A percentile compares a stretch with the other conserved stretches of the same genome.
phyloP scores from a whole-genome alignment of 1,140 invertebrate genomes.

The Cydia pomonella region DNA sequence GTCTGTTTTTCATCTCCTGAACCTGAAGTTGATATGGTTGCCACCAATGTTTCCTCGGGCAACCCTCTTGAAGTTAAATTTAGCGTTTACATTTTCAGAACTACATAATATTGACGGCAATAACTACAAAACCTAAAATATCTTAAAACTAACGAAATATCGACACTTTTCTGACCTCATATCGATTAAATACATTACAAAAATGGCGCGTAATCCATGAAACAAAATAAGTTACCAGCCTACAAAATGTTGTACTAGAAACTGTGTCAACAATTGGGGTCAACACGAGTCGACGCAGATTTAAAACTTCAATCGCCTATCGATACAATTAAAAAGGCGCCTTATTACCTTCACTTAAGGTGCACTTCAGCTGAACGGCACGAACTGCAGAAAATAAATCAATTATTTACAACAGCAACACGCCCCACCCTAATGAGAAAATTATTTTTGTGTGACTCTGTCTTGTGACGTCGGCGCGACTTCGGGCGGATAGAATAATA shows the following conservation, averaged over 20 bases:
- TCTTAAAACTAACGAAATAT: too few species aligned
- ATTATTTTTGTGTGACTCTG: slow-evolving; percentile 32
- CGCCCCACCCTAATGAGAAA: slow-evolving; percentile 23
- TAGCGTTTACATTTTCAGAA: too few species aligned
- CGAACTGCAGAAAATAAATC: neutral
- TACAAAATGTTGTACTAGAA: neutral
- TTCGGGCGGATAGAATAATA: slow-evolving; percentile 11
- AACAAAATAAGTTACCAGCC: neutral
- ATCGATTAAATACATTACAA: neutral
- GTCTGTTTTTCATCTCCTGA: too few species aligned
- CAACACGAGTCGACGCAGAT: slow-evolving; percentile 15
- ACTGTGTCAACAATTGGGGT: neutral
- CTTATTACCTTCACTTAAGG: neutral
- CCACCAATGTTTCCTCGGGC: too few species aligned
- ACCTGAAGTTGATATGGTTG: too few species aligned
- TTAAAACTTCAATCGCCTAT: neutral
- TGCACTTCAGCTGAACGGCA: neutral
- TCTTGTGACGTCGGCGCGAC: neutral
- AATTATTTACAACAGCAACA: slow-evolving; percentile 24
- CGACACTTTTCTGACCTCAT: too few species aligned
- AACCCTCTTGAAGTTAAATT: too few species aligned
- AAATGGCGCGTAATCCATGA: neutral
- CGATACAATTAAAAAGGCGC: slow-evolving; percentile 1
- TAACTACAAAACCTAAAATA: too few species aligned
- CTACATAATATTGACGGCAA: too few species aligned